These are phyloP conservation scores for Parthenolecanium corni DNA, from an alignment of 2,888 invertebrate species.

Conservation along the genomic window DNA sequence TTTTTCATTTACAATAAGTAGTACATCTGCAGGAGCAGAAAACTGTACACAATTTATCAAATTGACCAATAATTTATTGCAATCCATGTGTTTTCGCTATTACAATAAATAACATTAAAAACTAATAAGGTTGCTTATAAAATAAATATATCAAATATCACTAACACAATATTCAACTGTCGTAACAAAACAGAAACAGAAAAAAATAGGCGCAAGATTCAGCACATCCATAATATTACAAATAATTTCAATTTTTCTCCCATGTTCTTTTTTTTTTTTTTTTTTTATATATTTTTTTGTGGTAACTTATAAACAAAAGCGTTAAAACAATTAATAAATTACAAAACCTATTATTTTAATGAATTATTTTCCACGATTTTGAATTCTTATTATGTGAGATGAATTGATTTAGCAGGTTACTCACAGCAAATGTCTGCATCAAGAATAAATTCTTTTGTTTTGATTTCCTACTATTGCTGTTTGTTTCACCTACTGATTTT, in stretches of 20 bases:
- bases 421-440: no score
- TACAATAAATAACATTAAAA: constrained; percentile 25
- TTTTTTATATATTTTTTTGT: constrained; percentile 1
- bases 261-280: constrained; percentile 1
- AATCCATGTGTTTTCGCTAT: neutral
- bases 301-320: neutral
- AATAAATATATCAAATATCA: constrained; percentile 14
- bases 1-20: no score
- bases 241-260: constrained; percentile 2
- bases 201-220: constrained; percentile 13
- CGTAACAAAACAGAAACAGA: constrained; percentile 1
- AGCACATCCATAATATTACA: constrained; percentile 1
- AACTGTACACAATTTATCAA: neutral
- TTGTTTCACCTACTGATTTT: no score
- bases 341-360: neutral
- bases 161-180: constrained; percentile 25
- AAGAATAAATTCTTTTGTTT: no score
- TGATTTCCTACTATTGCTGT: no score
- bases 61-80: constrained; percentile 26
- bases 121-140: constrained; percentile 7
- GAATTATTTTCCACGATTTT: no score
- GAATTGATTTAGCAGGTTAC: no score
- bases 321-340: neutral
- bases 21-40: no score
- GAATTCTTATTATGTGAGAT: no score